These are phyloP conservation scores for Melipona bicolor DNA, from an alignment of 2,888 invertebrate genomes.

Conservation along the genomic window DNA sequence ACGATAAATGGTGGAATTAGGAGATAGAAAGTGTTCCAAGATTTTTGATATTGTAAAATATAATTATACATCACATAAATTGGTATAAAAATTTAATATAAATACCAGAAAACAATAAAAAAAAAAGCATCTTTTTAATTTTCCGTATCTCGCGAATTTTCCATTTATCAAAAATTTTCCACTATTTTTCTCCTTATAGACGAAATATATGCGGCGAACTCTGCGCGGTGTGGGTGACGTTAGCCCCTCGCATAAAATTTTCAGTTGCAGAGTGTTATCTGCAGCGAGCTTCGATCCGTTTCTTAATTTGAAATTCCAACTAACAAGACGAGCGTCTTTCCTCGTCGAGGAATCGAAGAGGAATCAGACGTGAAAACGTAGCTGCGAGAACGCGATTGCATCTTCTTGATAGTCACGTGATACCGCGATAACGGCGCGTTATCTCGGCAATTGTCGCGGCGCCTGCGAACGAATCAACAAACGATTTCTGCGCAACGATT, in stretches of 20 bases:
- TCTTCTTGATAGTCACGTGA: background rate
- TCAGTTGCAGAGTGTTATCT: background rate
- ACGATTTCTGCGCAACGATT: slow-evolving; percentile 17
- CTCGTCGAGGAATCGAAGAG: background rate
- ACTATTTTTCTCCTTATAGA: background rate
- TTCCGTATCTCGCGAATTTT: background rate
- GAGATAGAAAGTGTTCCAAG: too few species aligned
- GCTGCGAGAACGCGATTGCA: background rate
- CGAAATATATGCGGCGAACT: background rate
- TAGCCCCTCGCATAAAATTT: background rate
- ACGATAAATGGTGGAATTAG: too few species aligned
- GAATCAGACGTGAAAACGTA: background rate
- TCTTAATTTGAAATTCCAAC: background rate
- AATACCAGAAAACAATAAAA: too few species aligned
- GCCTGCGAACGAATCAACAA: background rate
- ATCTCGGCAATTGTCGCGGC: slow-evolving; percentile 9
- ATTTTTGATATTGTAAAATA: too few species aligned
- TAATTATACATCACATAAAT: too few species aligned
- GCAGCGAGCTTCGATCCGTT: background rate
- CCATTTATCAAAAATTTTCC: background rate
- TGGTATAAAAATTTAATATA: too few species aligned
- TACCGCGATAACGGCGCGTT: slow-evolving; percentile 8
- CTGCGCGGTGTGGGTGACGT: background rate
- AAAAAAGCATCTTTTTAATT: background rate
- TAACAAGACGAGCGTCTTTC: background rate